Evolutionary conservation across 2,113 vertebrate genomes (phyloP).

Genomic region (Microtus oregoni): DNA sequence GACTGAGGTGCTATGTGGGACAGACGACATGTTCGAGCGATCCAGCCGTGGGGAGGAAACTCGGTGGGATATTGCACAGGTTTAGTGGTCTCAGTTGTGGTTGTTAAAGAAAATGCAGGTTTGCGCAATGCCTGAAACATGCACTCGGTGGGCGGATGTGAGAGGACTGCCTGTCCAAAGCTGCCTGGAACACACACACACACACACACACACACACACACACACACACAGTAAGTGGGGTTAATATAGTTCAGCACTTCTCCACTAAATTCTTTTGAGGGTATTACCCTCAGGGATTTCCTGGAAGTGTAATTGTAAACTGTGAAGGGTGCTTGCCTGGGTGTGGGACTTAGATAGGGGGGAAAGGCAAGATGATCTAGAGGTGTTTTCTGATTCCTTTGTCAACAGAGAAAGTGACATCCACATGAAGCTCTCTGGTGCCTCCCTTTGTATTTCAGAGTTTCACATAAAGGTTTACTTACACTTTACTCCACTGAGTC

Average conservation of each 20-base stretch:
- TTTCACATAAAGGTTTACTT: neutral
- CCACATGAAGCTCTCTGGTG: neutral
- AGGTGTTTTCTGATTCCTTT: neutral
- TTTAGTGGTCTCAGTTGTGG: neutral
- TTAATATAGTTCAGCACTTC: neutral
- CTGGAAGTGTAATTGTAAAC: neutral
- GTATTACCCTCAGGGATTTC: neutral
- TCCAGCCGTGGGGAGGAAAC: no score
- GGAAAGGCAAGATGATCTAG: neutral
- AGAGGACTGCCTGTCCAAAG: neutral
- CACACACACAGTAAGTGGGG: no score
- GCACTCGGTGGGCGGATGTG: neutral
- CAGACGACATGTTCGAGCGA: neutral
- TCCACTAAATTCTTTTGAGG: neutral
- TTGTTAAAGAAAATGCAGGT: neutral
- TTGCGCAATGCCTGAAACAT: neutral
- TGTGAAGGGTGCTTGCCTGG: neutral
- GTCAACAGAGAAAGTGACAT: neutral
- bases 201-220: no score
- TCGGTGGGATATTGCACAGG: neutral
- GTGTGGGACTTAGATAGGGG: neutral
- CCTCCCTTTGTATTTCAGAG: neutral
- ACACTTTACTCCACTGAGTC: neutral
- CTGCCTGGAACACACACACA: neutral
- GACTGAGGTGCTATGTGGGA: neutral